These are phyloP conservation scores for Parnassius glacialis DNA, from an alignment of 2,888 invertebrate genomes.

Conservation along the genomic window DNA sequence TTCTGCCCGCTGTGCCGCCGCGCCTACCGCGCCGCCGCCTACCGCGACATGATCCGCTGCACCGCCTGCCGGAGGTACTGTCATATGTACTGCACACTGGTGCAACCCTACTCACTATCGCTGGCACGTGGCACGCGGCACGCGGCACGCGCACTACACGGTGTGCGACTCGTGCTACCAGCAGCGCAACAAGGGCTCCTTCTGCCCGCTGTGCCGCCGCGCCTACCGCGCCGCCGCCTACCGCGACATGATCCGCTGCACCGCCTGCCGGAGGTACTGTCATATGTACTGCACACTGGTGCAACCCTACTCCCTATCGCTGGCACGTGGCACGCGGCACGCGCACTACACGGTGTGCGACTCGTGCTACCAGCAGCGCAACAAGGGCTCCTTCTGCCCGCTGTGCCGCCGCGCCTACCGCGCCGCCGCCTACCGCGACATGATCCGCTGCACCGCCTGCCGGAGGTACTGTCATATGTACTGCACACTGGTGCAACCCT, in stretches of 20 bases:
- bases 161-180: slow-evolving; percentile 99
- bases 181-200: slow-evolving; percentile 97
- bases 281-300: too few species aligned
- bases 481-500: too few species aligned
- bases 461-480: slow-evolving; percentile 81
- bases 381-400: slow-evolving; percentile 97
- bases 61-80: slow-evolving; percentile 89
- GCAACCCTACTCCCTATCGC: slow-evolving; percentile 56
- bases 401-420: slow-evolving; percentile 96
- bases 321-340: too few species aligned
- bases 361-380: slow-evolving; percentile 98
- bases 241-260: slow-evolving; percentile 97
- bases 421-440: slow-evolving; percentile 95
- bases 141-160: slow-evolving; percentile 97
- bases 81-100: too few species aligned
- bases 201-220: slow-evolving; percentile 95
- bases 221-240: slow-evolving; percentile 97
- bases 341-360: slow-evolving; percentile 99
- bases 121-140: too few species aligned
- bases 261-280: slow-evolving; percentile 88
- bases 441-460: slow-evolving; percentile 95
- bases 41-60: slow-evolving; percentile 97
- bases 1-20: slow-evolving; percentile 97
- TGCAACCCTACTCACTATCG: slow-evolving; percentile 55
- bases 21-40: slow-evolving; percentile 96